Base-by-base conservation (phyloP, 2,113 vertebrate species). In the Cebidichthys violaceus region DNA sequence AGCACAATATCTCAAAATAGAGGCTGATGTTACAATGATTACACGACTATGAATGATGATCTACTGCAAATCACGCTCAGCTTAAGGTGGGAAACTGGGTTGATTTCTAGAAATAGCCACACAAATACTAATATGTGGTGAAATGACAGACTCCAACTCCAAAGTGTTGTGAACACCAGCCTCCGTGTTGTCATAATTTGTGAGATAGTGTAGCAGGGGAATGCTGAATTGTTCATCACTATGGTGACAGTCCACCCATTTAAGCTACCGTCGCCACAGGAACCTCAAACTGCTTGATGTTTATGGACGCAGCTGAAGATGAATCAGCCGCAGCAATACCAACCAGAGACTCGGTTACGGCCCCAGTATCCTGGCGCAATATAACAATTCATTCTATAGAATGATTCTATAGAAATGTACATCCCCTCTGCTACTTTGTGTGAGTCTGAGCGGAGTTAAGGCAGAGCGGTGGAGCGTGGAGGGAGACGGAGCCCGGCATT, bases 161-260 rank as follows among this genome's bases (percentile, higher is more conserved):
- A 50, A 37, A 73, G 10, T 31, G 18, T 8, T 24, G 4, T 41
- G 39, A 10, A 39, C 47, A 10, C 31, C 47, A 37, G 52, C 31
- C 14, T 35, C 62, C 54, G 39, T 50, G 54, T 37, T 29, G 78
- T 69, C 45, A n/a, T 35, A 22, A 54, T 27, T 57, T 62, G 75
- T 67, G 31, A 11, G 37, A 33, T 41, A 50, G 62, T n/a, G 59
- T 35, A 70, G 41, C 43, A 18, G 60, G 39, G 10, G 45, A 69
- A 29, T 8, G 7, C n/a, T 47, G 62, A 73, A 86, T 18, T 79
- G 59, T 70, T 83, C 83, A 79, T 86, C 27, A 17, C 88, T 83
- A 79, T 88, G 83, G 74, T 22, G 81, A 86, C 81, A 50, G 55
- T 52, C 50, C 33, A 27, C 81, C 65, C 55, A 74, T 75, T 69